Evolutionary conservation across 2,113 vertebrate species (phyloP), one percentile per base, ranked within the genome.

Genomic region (Nothocercus julius): DNA sequence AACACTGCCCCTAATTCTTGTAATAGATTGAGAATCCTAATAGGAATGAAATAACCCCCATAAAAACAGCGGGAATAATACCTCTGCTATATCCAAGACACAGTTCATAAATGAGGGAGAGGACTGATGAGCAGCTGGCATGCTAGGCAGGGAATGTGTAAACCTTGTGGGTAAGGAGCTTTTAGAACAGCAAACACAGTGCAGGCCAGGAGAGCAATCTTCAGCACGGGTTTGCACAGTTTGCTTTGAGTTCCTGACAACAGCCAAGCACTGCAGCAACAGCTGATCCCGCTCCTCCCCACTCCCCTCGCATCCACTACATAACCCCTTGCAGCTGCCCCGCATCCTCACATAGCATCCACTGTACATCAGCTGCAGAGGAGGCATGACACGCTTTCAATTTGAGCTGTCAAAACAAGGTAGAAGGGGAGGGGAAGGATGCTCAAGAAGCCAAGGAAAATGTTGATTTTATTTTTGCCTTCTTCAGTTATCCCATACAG

Each of bases 351-450:
- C 77, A 45, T 3, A 30, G 30, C 62, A 68, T 66, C 68, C 21
- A 3, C 17, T 13, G 24, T 62, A 90, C 21, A 74, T 77, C 74
- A 92, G 77, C 51, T 92, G 67, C 77, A 72, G 62, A 74, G 30
- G 28, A 88, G 28, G 21, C 66, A 70, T 85, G 75, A 42, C 62
- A 25, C 62, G 58, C 83, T 96, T 97, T 96, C 91, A 87, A 44
- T 92, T 81, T 90, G 22, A 82, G 51, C 62, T 97, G 95, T 91
- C 90, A 94, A 67, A 87, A 91, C 54, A 78, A 62, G 8, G 16
- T 13, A 16, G 66, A 49, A 87, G 24, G 16, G 16, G 93, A 91
- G 34, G 30, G 32, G 70, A 95, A 34, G 11, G 8, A 1, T 68
- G 58, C 58, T 81, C 89, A 90, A 53, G 13, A 36, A 7, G 5